These are phyloP conservation scores for Lagocephalus sceleratus DNA, from an alignment of 2,797 vertebrate genomes.

Conservation along the genomic window DNA sequence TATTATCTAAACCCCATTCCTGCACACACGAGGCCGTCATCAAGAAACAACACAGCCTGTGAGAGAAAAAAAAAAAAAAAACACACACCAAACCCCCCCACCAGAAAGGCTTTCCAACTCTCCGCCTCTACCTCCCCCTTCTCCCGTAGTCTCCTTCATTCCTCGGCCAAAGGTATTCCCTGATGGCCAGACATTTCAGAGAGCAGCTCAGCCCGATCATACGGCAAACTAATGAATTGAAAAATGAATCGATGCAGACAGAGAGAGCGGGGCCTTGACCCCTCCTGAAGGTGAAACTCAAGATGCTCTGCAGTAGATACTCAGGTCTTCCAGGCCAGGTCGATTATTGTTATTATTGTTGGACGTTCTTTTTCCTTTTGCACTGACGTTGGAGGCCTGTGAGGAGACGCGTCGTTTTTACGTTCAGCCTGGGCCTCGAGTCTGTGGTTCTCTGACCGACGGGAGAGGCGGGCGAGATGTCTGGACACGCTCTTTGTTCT, in stretches of 20 bases:
- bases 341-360: slow-evolving; percentile 25
- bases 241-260: slow-evolving; percentile 79
- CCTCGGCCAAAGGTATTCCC: slow-evolving; percentile 73
- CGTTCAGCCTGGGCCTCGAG: slow-evolving; percentile 55
- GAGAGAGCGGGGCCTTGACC: slow-evolving; percentile 74
- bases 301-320: slow-evolving; percentile 69
- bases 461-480: slow-evolving; percentile 60
- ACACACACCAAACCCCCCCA: not conserved
- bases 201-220: slow-evolving; percentile 78
- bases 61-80: slow-evolving; percentile 40
- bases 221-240: slow-evolving; percentile 81
- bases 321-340: slow-evolving; percentile 72
- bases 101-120: slow-evolving; percentile 57
- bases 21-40: slow-evolving; percentile 63
- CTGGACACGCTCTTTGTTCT: slow-evolving; percentile 75
- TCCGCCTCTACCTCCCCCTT: slow-evolving; percentile 55
- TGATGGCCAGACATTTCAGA: slow-evolving; percentile 74
- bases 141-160: slow-evolving; percentile 67
- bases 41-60: slow-evolving; percentile 60
- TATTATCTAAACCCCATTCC: slow-evolving; percentile 63
- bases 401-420: slow-evolving; percentile 64
- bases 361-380: slow-evolving; percentile 66
- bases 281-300: slow-evolving; percentile 77
- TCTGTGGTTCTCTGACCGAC: slow-evolving; percentile 60
- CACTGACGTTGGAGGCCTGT: slow-evolving; percentile 77